These are phyloP conservation scores for Synergus japonicus DNA, from an alignment of 2,888 invertebrate genomes.

Conservation along the genomic window DNA sequence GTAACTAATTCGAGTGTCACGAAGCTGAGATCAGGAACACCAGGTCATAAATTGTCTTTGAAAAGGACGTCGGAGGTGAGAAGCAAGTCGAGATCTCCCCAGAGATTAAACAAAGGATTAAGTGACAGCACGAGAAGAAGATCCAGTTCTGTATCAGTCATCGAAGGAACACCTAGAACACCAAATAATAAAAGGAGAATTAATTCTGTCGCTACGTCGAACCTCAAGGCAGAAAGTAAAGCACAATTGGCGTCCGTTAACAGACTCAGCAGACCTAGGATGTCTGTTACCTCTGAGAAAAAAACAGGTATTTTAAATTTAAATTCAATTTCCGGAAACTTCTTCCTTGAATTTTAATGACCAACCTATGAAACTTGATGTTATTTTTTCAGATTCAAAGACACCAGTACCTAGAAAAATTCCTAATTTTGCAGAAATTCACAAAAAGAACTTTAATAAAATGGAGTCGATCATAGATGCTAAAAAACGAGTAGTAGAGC, in stretches of 20 bases:
- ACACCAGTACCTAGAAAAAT: constrained; percentile 78
- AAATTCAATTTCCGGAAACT: not conserved
- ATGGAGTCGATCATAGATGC: constrained; percentile 84
- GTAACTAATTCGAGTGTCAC: constrained; percentile 29
- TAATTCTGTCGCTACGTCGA: not conserved
- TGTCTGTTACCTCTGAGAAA: constrained; percentile 56
- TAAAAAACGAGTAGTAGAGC: constrained; percentile 63
- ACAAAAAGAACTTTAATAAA: constrained; percentile 82
- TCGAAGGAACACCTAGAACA: constrained; percentile 34
- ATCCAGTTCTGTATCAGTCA: constrained; percentile 28
- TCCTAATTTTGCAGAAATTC: constrained; percentile 85
- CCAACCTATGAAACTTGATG: not conserved
- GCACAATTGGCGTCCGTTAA: constrained; percentile 73
- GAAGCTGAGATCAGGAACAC: constrained; percentile 50
- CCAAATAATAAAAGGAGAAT: constrained; percentile 51
- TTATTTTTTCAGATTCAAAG: constrained; percentile 58
- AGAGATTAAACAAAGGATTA: constrained; percentile 24
- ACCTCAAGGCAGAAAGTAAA: constrained; percentile 53
- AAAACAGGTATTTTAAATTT: constrained; percentile 56
- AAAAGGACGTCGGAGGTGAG: constrained; percentile 38
- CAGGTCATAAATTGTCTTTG: constrained; percentile 48
- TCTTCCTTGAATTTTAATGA: not conserved
- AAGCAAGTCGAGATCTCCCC: constrained; percentile 38
- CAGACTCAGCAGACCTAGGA: constrained; percentile 76
- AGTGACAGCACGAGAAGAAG: not conserved